phyloP scores from a whole-genome alignment of 2,888 invertebrate genomes.

The Euplagia quadripunctaria region DNA sequence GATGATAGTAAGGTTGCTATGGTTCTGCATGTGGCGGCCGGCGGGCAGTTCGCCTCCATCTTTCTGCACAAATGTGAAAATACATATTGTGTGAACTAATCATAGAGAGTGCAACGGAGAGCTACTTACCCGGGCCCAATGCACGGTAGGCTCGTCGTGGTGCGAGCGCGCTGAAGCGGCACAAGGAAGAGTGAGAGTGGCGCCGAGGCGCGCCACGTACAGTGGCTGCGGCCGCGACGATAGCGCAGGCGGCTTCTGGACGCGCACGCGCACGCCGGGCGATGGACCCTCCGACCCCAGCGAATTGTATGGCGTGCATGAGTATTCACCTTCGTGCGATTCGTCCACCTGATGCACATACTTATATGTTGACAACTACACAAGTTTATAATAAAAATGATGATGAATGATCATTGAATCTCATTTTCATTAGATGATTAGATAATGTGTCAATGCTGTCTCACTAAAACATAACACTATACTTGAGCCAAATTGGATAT shows the following conservation, averaged over 20 bases:
- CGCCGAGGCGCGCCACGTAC: conserved; percentile 94
- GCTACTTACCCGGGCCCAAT: conserved; percentile 63
- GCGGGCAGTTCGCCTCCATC: conserved; percentile 91
- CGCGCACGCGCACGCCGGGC: conserved; percentile 93
- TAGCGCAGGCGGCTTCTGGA: conserved; percentile 95
- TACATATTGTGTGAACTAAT: background rate
- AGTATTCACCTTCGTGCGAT: conserved; percentile 95
- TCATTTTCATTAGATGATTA: no score
- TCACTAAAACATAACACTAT: no score
- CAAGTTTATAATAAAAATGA: background rate
- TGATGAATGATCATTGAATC: no score
- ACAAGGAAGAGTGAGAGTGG: conserved; percentile 94
- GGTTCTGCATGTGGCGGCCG: conserved; percentile 89
- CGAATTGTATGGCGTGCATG: conserved; percentile 96
- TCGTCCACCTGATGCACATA: conserved; percentile 89
- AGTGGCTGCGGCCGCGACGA: conserved; percentile 93
- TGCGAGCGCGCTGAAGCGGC: conserved; percentile 89
- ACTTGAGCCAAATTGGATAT: no score
- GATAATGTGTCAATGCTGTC: no score
- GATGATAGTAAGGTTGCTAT: conserved; percentile 94
- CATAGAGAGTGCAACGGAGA: background rate
- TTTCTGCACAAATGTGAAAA: conserved; percentile 81
- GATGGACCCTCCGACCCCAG: conserved; percentile 95
- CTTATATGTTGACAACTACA: background rate
- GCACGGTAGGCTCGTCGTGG: conserved; percentile 51